These are phyloP conservation scores for Meriones psammophilus DNA, from an alignment of 2,797 vertebrate species.

Conservation along the genomic window DNA sequence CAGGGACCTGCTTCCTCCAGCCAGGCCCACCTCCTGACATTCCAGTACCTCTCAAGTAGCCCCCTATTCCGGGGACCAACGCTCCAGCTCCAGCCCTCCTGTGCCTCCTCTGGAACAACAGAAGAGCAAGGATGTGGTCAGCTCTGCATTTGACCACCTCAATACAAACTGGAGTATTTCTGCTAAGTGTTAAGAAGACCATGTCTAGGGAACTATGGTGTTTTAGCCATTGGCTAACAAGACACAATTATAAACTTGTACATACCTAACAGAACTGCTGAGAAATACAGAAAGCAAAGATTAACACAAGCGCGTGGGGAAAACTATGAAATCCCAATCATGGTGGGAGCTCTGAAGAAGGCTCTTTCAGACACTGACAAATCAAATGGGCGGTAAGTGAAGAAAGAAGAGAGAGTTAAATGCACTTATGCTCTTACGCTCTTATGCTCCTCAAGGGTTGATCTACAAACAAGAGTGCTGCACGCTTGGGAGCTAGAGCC, in stretches of 20 bases:
- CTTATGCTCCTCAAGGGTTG: background rate
- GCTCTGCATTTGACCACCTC: background rate
- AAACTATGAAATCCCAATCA: background rate
- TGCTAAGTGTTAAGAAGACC: slow-evolving; percentile 15
- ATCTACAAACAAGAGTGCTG: background rate
- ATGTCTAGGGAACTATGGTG: background rate
- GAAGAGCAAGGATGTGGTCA: background rate
- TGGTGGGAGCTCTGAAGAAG: background rate
- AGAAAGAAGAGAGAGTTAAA: background rate
- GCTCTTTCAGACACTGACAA: background rate
- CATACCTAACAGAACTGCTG: background rate
- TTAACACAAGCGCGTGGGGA: background rate
- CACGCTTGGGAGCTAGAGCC: background rate
- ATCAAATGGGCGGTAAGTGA: background rate
- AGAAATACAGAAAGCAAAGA: slow-evolving; percentile 14
- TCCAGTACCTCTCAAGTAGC: background rate
- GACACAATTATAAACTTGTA: background rate
- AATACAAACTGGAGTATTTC: background rate
- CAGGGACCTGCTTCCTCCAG: background rate
- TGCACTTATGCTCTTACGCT: no score
- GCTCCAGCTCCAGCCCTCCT: background rate
- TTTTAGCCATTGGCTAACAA: background rate
- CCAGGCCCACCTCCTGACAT: background rate
- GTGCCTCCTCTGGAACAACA: background rate
- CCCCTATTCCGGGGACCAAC: background rate